Evolutionary conservation across 2,888 invertebrate species (phyloP).

Genomic region (Charanyca ferruginea): DNA sequence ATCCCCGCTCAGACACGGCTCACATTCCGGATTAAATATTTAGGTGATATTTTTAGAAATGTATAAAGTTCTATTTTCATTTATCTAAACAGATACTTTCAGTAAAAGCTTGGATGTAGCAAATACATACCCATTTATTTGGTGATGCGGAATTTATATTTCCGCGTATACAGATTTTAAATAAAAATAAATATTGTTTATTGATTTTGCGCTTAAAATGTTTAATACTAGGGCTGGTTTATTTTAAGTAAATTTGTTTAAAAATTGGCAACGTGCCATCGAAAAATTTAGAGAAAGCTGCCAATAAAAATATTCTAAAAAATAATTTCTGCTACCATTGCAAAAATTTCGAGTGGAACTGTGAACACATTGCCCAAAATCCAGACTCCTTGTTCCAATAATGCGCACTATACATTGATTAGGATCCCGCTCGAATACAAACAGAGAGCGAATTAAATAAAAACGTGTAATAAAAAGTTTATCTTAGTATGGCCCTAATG

Average conservation of each 20-base stretch:
- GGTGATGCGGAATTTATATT: conserved; percentile 31
- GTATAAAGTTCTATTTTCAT: conserved; percentile 19
- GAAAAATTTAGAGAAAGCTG: conserved; percentile 13
- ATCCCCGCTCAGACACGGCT: conserved; percentile 12
- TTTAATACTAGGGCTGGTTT: neutral
- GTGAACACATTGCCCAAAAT: conserved; percentile 38
- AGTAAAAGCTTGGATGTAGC: conserved; percentile 22
- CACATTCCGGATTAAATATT: conserved; percentile 13
- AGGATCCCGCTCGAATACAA: conserved; percentile 59
- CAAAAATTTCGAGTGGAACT: conserved; percentile 34
- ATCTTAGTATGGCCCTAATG: conserved; percentile 68
- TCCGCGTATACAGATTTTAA: conserved; percentile 23
- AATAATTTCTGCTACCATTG: conserved; percentile 33
- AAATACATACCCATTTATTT: too few species aligned
- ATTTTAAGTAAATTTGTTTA: conserved; percentile 5
- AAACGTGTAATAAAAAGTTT: conserved; percentile 70
- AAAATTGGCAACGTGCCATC: conserved; percentile 16
- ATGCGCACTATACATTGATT: conserved; percentile 65
- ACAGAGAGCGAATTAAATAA: conserved; percentile 67
- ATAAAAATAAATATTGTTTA: conserved; percentile 33
- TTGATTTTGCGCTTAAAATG: neutral
- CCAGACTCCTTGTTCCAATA: conserved; percentile 43
- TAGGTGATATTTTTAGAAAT: conserved; percentile 9
- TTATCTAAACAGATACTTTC: conserved; percentile 30
- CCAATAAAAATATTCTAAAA: conserved; percentile 38